phyloP scores from a whole-genome alignment of 2,797 vertebrate genomes.

The Columba guinea region DNA sequence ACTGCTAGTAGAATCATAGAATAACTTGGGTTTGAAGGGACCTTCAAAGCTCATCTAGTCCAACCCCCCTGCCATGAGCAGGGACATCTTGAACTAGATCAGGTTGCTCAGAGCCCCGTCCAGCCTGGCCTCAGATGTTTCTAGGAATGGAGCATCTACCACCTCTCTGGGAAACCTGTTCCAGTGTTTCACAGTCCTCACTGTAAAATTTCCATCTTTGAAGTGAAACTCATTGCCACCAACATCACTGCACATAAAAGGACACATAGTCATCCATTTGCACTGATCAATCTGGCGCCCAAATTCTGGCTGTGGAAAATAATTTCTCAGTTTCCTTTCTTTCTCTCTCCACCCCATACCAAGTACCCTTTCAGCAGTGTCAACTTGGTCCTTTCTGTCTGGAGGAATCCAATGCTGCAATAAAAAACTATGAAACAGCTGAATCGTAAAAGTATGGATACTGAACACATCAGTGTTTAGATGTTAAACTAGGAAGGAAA shows the following conservation, averaged over 20 bases:
- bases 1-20: neutral
- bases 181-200: neutral
- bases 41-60: neutral
- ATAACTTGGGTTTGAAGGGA: neutral
- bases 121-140: neutral
- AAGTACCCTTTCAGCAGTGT: neutral
- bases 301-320: neutral
- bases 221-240: neutral
- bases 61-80: neutral
- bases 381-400: neutral
- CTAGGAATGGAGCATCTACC: neutral
- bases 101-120: neutral
- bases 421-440: neutral
- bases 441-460: neutral
- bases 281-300: neutral
- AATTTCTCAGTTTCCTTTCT: neutral
- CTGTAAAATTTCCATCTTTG: neutral
- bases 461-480: neutral
- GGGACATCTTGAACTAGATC: neutral
- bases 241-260: neutral
- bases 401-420: neutral
- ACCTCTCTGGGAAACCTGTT: neutral
- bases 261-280: neutral
- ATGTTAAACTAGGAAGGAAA: neutral
- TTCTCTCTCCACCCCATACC: neutral